A percentile compares a stretch with the other conserved stretches of the same genome.
Evolutionary conservation across 1,140 invertebrate species (phyloP).

Genomic region (Hetaerina americana): DNA sequence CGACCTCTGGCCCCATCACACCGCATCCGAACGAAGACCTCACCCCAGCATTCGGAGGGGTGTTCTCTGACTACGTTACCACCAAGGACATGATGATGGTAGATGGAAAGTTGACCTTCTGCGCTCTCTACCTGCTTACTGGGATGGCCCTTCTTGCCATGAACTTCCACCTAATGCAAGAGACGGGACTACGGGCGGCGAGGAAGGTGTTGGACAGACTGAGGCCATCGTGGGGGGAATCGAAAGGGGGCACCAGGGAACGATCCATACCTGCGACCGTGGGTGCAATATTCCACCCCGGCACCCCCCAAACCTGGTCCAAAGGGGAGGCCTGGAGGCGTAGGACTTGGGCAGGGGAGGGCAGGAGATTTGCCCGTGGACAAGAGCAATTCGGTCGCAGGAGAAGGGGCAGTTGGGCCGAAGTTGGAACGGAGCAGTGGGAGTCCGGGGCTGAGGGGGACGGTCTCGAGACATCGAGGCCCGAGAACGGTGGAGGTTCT

Average conservation of each 20-base stretch:
- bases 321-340: not conserved
- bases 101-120: slow-evolving; percentile 3
- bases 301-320: too few relatives aligned
- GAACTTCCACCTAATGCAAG: slow-evolving; percentile 4
- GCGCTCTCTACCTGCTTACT: not conserved
- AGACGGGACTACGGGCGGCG: not conserved
- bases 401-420: too few relatives aligned
- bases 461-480: too few relatives aligned
- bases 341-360: not conserved
- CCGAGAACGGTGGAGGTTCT: not conserved
- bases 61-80: not conserved
- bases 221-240: not conserved
- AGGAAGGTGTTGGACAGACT: not conserved
- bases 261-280: not conserved
- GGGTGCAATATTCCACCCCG: too few relatives aligned
- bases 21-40: not conserved
- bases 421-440: too few relatives aligned
- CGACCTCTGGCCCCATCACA: too few relatives aligned
- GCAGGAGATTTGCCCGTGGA: too few relatives aligned
- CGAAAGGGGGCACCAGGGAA: not conserved
- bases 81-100: not conserved
- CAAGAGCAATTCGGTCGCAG: too few relatives aligned
- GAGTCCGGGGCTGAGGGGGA: too few relatives aligned
- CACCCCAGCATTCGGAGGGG: not conserved
- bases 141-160: slow-evolving; percentile 1